Evolutionary conservation across 2,797 vertebrate genomes (phyloP).

Genomic region (Cossypha niveicapilla): DNA sequence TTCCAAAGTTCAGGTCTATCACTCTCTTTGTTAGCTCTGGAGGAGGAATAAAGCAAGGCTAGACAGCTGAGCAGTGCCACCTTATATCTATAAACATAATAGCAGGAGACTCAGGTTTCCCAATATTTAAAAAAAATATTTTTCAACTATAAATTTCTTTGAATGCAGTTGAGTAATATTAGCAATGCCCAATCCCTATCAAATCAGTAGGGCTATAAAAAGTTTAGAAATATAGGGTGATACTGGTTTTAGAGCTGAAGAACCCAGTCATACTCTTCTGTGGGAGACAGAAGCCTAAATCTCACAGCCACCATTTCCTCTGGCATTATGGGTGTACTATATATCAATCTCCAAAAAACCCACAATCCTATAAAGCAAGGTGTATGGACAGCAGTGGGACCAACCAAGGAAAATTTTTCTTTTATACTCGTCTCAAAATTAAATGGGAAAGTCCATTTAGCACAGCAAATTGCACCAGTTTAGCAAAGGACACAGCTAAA

Average conservation of each 20-base stretch:
- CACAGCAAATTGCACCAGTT: not conserved
- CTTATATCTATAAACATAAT: not conserved
- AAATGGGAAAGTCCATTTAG: not conserved
- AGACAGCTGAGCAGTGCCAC: accelerated
- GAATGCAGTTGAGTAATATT: not conserved
- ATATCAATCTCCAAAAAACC: not conserved
- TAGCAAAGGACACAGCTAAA: not conserved
- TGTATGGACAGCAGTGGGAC: no score
- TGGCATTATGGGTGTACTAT: accelerated
- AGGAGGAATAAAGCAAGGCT: not conserved
- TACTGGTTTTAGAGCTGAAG: not conserved
- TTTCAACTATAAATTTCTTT: not conserved
- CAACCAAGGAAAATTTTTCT: no score
- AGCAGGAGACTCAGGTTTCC: not conserved
- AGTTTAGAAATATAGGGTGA: not conserved
- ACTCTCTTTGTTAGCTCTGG: not conserved
- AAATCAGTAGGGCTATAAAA: not conserved
- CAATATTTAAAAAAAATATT: not conserved
- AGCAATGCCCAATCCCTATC: not conserved
- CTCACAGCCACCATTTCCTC: accelerated
- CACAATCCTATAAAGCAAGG: not conserved
- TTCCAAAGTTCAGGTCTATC: not conserved
- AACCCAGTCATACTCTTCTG: not conserved
- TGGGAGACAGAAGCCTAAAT: accelerated
- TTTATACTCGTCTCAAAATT: not conserved